Base-by-base conservation (phyloP, 2,113 vertebrate genomes). In the Hippotragus niger region DNA sequence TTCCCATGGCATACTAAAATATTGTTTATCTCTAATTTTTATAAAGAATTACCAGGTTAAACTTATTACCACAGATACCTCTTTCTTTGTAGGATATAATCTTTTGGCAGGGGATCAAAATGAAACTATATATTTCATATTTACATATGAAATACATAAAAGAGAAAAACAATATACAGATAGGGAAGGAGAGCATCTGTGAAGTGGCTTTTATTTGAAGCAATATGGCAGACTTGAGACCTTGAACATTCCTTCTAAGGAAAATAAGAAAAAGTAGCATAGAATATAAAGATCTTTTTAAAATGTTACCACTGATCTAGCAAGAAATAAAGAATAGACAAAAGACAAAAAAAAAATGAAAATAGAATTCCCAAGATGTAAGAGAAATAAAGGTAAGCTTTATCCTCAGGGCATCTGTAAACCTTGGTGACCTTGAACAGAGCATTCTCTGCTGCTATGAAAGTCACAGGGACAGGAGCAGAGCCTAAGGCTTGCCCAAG, bases 241-340 rank as follows among this genome's bases (percentile, higher is more conserved):
- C 53, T 27, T 92, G 8, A 55, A 62, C 2, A 91, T 55, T 11
- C 5, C 21, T 45, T 82, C 23, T 83, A 90, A 87, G n/a, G 1
- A 86, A 97, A 97, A 90, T 12, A 85, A 45, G 23, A 82, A 67
- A 84, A 94, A 57, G 5, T 29, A 67, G 31, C 14, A 84, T 45
- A 93, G 92, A 89, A 71, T 88, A 55, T 67, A 83, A 90, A 87
- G 27, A 50, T 81, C 4, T 96, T 82, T 88, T 94, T 82, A 6
- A 45, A 91, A 87, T 90, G 40, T 87, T 47, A 87, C 13, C 7
- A 47, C 36, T 88, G 31, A 90, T 52, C 17, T 88, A 7, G 16
- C 23, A 93, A 90, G 62, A 97, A 83, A 82, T 76, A 94, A 94
- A 97, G 36, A 86, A 83, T 60, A 94, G 36, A 76, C 12, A 86